phyloP scores from a whole-genome alignment of 2,113 vertebrate genomes.

The Cynocephalus volans region DNA sequence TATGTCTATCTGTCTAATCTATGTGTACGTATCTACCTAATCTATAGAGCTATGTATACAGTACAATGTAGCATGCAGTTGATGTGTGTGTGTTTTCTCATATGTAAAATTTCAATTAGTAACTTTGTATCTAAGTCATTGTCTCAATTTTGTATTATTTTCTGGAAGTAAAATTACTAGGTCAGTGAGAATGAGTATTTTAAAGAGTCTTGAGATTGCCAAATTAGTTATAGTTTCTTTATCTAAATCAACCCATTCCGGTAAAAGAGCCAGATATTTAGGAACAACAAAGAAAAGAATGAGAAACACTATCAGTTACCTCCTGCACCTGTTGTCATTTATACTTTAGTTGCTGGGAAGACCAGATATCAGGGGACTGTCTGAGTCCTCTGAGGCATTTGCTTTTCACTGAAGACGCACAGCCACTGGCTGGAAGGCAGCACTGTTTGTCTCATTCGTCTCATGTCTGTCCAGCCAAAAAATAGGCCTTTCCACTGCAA shows the following conservation, averaged over 20 bases:
- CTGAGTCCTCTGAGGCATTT: background rate
- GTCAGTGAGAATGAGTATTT: background rate
- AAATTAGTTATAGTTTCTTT: background rate
- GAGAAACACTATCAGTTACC: background rate
- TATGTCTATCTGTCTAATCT: background rate
- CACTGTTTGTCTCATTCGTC: background rate
- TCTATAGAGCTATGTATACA: no score
- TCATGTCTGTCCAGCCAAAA: background rate
- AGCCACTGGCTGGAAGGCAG: background rate
- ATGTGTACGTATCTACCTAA: background rate
- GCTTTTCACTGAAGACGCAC: background rate
- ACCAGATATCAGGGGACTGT: background rate
- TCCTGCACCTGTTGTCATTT: background rate
- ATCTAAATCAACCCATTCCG: background rate
- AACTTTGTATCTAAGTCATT: background rate
- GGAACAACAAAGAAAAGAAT: background rate
- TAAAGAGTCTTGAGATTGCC: background rate
- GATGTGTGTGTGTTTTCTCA: background rate
- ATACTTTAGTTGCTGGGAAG: background rate
- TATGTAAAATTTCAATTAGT: background rate
- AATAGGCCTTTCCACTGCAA: background rate
- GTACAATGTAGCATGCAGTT: background rate
- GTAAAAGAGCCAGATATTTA: background rate
- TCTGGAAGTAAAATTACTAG: slow-evolving; percentile 16
- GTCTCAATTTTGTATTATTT: slow-evolving; percentile 33